Evolutionary conservation across 2,797 vertebrate genomes (phyloP).

Genomic region (Glossophaga mutica): DNA sequence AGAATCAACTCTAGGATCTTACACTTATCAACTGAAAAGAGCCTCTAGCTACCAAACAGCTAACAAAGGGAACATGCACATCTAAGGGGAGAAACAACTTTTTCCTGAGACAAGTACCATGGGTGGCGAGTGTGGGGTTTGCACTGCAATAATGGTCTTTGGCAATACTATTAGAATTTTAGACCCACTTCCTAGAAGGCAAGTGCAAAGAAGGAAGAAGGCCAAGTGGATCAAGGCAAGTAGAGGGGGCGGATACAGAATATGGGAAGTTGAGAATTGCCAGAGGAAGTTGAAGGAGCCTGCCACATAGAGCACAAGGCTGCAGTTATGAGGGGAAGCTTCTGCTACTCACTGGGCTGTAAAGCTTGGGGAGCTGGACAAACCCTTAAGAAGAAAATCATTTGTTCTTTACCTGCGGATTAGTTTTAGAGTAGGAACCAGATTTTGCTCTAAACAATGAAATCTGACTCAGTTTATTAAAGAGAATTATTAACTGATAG

Average conservation of each 20-base stretch:
- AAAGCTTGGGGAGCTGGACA: background rate
- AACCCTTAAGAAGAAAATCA: background rate
- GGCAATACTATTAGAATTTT: background rate
- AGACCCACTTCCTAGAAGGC: background rate
- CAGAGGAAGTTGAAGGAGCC: background rate
- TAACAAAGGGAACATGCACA: background rate
- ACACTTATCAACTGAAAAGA: background rate
- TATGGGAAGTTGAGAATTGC: background rate
- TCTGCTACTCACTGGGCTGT: background rate
- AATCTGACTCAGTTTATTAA: background rate
- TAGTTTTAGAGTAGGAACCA: background rate
- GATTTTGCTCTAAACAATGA: slow-evolving; percentile 5
- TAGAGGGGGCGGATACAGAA: background rate
- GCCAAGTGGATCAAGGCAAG: background rate
- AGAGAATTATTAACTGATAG: background rate
- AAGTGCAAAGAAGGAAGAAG: background rate
- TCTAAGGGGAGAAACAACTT: background rate
- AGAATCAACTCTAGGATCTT: background rate
- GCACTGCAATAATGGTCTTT: background rate
- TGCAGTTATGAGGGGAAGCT: background rate
- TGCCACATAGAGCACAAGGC: background rate
- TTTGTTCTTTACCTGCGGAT: slow-evolving; percentile 5
- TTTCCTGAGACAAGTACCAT: background rate
- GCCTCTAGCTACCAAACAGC: slow-evolving; percentile 29
- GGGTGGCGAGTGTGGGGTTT: background rate